phyloP scores from a whole-genome alignment of 1,140 invertebrate species.

The Drosophila ananassae region DNA sequence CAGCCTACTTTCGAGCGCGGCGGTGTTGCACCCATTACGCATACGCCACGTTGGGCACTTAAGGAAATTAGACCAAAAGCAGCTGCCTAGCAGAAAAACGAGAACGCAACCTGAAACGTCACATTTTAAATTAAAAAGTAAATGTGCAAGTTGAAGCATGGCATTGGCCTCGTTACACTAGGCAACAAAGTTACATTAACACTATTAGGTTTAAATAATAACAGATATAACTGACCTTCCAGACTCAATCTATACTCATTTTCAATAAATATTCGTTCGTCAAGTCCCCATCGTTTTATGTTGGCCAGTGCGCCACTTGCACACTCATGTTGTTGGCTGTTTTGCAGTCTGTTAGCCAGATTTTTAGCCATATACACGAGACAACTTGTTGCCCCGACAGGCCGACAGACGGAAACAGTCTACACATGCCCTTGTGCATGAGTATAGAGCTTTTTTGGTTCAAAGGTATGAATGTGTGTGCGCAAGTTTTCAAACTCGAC shows the following conservation, averaged over 20 bases:
- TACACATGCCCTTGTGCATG: constrained; percentile 7
- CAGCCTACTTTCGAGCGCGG: constrained; percentile 47
- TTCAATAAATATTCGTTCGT: too few species aligned
- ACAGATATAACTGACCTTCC: neutral
- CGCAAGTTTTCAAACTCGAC: constrained; percentile 37
- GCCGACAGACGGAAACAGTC: constrained; percentile 22
- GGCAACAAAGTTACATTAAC: constrained; percentile 9
- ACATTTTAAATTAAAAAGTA: constrained; percentile 70
- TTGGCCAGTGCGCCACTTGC: constrained; percentile 40
- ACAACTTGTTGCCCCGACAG: constrained; percentile 66
- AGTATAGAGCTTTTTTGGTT: constrained; percentile 2
- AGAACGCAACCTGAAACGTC: constrained; percentile 36
- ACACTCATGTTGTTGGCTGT: constrained; percentile 44
- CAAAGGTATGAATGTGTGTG: constrained; percentile 12
- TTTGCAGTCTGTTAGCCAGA: constrained; percentile 57
- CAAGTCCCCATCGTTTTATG: constrained; percentile 3
- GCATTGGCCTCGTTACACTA: constrained; percentile 65
- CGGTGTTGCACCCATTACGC: constrained; percentile 46
- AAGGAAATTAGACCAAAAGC: constrained; percentile 69
- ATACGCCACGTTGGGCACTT: constrained; percentile 71
- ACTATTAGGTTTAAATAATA: neutral
- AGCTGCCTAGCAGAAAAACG: neutral
- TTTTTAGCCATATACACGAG: constrained; percentile 49
- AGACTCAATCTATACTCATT: neutral
- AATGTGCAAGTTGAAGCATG: constrained; percentile 38